phyloP scores from a whole-genome alignment of 2,113 vertebrate genomes.

The Tapirus terrestris region DNA sequence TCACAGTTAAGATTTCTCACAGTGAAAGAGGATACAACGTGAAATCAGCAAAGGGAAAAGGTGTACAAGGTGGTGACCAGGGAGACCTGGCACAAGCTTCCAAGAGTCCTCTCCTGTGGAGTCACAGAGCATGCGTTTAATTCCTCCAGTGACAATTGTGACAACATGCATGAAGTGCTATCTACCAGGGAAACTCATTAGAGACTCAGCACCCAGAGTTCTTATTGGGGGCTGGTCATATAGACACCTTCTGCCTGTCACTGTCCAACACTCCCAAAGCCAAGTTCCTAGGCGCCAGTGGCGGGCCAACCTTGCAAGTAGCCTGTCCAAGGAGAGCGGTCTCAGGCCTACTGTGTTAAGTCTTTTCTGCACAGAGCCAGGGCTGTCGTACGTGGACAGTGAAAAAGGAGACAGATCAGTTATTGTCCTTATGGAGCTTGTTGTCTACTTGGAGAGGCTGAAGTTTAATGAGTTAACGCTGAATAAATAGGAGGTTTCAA shows the following conservation, averaged over 20 bases:
- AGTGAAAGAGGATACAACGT: not conserved
- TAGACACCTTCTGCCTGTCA: not conserved
- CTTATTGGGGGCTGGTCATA: not conserved
- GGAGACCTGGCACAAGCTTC: not conserved
- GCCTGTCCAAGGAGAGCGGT: too few species aligned
- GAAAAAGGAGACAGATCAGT: not conserved
- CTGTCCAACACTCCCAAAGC: not conserved
- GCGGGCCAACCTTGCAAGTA: not conserved
- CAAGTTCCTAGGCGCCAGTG: too few species aligned
- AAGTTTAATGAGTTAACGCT: too few species aligned
- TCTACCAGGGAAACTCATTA: not conserved
- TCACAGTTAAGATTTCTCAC: not conserved
- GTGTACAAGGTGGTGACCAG: not conserved
- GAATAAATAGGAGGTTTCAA: not conserved
- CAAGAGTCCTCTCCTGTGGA: too few species aligned
- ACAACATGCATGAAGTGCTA: accelerated
- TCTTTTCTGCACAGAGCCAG: not conserved
- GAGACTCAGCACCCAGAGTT: not conserved
- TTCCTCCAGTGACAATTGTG: too few species aligned
- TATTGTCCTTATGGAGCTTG: accelerated
- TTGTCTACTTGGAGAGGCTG: not conserved
- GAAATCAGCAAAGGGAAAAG: not conserved
- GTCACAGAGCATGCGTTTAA: accelerated
- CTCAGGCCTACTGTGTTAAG: not conserved
- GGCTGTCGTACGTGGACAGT: accelerated